Conservation (phyloP, 2,888 invertebrate genomes). For the Dermolepida albohirtum region DNA sequence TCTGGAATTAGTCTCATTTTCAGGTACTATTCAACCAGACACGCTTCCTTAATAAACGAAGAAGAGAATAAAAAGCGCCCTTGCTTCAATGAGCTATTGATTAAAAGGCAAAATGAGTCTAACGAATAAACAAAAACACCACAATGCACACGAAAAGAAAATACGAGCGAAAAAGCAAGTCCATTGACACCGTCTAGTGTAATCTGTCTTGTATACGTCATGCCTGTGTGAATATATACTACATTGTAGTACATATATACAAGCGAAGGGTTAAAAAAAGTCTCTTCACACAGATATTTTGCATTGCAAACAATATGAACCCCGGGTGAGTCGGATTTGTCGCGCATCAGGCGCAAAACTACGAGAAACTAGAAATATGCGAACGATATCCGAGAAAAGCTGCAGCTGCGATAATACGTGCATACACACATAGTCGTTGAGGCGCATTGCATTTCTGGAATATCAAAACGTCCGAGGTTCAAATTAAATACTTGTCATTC, state of each 20-base stretch:
- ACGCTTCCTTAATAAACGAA: background rate
- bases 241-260: no score
- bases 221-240: background rate
- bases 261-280: background rate
- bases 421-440: background rate
- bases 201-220: conserved; percentile 21
- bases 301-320: conserved; percentile 43
- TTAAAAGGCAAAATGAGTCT: background rate
- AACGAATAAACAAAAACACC: conserved; percentile 2
- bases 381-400: background rate
- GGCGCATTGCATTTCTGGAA: conserved; percentile 9
- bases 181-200: conserved; percentile 28
- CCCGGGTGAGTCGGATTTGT: background rate
- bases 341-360: conserved; percentile 1
- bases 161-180: conserved; percentile 41
- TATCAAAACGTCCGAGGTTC: conserved; percentile 15
- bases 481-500: conserved; percentile 28
- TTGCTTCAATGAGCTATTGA: conserved; percentile 11
- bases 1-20: no score
- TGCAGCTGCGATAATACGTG: background rate
- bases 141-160: conserved; percentile 38
- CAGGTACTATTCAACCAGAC: no score
- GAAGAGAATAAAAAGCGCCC: conserved; percentile 5
- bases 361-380: background rate
- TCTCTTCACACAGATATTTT: conserved; percentile 24